Evolutionary conservation across 2,888 invertebrate species (phyloP).

Genomic region (Agrotis exclamationis): DNA sequence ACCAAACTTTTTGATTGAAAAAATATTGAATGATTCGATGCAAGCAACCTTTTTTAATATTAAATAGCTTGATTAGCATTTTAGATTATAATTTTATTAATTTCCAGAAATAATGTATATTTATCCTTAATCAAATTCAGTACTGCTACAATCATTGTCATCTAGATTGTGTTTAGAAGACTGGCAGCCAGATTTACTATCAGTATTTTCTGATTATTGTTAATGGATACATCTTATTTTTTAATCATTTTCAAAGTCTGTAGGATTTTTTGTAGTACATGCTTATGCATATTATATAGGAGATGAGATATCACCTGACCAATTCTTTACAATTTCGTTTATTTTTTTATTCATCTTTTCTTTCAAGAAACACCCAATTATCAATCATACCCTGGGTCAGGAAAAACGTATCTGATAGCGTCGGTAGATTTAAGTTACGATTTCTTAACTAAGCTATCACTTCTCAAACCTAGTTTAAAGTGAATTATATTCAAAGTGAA

Average conservation of each 20-base stretch:
- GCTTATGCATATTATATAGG: too few relatives aligned
- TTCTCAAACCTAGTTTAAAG: constrained; percentile 55
- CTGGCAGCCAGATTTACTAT: too few relatives aligned
- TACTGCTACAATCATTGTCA: neutral
- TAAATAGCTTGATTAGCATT: neutral
- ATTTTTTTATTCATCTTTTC: too few relatives aligned
- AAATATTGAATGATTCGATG: neutral
- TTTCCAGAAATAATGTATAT: too few relatives aligned
- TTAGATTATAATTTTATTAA: neutral
- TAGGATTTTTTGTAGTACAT: constrained; percentile 43
- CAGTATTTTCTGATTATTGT: neutral
- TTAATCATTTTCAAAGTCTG: constrained; percentile 76
- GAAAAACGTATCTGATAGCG: neutral
- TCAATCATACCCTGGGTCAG: neutral
- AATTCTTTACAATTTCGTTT: too few relatives aligned
- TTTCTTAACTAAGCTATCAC: constrained; percentile 50
- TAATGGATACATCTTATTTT: constrained; percentile 50
- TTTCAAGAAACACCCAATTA: too few relatives aligned
- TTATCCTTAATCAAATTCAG: too few relatives aligned
- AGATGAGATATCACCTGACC: too few relatives aligned
- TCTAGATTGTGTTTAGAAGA: neutral
- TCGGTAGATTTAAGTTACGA: neutral
- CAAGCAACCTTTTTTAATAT: neutral
- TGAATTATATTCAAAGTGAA: constrained; percentile 54
- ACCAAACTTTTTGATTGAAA: constrained; percentile 25